Evolutionary conservation across 1,140 invertebrate species (phyloP).

Genomic region (Probaryconus sp.): DNA sequence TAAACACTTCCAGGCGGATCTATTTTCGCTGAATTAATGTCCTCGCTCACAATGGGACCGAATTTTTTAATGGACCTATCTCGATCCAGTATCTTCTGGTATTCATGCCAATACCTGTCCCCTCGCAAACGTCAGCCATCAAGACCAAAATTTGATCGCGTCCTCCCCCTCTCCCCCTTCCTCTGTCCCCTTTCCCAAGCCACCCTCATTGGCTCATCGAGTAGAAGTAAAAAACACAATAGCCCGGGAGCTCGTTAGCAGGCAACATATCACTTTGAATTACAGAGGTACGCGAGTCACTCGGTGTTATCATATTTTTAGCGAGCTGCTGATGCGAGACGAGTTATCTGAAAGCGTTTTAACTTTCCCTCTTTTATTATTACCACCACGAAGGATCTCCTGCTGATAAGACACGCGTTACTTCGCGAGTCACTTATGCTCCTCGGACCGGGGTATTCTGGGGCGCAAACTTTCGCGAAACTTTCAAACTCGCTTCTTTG

Average conservation of each 20-base stretch:
- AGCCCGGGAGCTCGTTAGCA: slow-evolving; percentile 31
- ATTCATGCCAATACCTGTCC: slow-evolving; percentile 17
- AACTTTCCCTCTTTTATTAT: slow-evolving; percentile 58
- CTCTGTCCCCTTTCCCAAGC: no score
- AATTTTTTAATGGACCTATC: no score
- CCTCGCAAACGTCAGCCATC: slow-evolving; percentile 12
- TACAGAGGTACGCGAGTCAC: slow-evolving; percentile 43
- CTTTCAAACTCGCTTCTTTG: slow-evolving; percentile 55
- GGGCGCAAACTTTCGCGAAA: slow-evolving; percentile 50
- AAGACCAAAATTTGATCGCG: slow-evolving; percentile 14
- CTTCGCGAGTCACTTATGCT: slow-evolving; percentile 53
- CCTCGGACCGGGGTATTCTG: slow-evolving; percentile 25
- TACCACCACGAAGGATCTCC: slow-evolving; percentile 51
- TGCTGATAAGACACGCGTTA: slow-evolving; percentile 65
- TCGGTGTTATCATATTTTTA: slow-evolving; percentile 52
- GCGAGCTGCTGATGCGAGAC: slow-evolving; percentile 49
- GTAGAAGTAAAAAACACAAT: slow-evolving; percentile 35
- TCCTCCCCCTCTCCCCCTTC: background rate
- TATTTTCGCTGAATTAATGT: slow-evolving; percentile 4
- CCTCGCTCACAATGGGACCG: background rate
- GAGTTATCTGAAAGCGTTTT: slow-evolving; percentile 53
- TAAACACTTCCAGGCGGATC: background rate
- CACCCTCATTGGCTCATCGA: no score
- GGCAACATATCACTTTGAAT: slow-evolving; percentile 28
- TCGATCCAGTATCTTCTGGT: slow-evolving; percentile 1